These are phyloP conservation scores for Sternotherus odoratus DNA, from an alignment of 2,797 vertebrate species.

Conservation along the genomic window DNA sequence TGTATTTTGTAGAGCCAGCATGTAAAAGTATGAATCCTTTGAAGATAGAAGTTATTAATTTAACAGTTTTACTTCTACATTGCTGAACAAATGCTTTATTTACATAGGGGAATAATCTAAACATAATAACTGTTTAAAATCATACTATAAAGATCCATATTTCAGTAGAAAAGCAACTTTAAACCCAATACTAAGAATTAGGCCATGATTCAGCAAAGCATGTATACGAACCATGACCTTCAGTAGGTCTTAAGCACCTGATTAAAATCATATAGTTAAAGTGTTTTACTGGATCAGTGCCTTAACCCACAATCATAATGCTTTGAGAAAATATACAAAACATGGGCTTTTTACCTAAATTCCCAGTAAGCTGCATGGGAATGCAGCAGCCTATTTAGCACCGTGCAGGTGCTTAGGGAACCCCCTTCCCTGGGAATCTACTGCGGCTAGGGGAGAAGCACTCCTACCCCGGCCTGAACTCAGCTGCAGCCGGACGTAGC, in stretches of 20 bases:
- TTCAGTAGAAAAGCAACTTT: neutral
- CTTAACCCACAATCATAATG: neutral
- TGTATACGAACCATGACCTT: rapidly evolving
- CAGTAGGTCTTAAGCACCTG: neutral
- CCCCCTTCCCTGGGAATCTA: too few relatives aligned
- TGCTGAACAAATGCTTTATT: neutral
- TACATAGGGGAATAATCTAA: neutral
- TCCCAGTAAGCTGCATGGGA: too few relatives aligned
- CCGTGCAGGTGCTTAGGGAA: rapidly evolving
- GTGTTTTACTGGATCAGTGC: neutral
- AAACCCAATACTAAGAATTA: rapidly evolving
- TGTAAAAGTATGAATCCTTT: neutral
- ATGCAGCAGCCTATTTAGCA: too few relatives aligned
- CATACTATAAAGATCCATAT: rapidly evolving
- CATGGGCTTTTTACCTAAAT: constrained; percentile 78
- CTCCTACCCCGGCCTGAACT: too few relatives aligned
- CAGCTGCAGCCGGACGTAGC: too few relatives aligned
- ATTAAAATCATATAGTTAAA: neutral
- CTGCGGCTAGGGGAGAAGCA: too few relatives aligned
- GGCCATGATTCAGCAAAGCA: neutral
- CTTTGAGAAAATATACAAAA: neutral
- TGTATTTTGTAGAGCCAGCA: neutral
- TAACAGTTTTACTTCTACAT: neutral
- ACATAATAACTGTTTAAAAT: neutral
- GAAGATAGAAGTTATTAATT: neutral